Conservation (phyloP, 2,113 vertebrate genomes). For the Salminus brasiliensis region DNA sequence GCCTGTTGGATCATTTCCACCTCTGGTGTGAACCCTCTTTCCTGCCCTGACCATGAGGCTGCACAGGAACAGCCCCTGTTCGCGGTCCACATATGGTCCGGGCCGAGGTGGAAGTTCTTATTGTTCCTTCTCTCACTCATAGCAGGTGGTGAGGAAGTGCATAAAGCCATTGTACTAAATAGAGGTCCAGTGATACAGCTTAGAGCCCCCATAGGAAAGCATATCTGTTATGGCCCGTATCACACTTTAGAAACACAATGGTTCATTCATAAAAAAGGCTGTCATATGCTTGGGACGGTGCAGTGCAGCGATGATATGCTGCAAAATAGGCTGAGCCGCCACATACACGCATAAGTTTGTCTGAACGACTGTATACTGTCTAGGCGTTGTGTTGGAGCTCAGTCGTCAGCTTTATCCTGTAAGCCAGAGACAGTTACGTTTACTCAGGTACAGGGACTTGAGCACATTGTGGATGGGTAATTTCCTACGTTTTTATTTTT, state of each 20-base stretch:
- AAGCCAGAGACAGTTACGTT: background rate
- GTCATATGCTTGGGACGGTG: slow-evolving; percentile 10
- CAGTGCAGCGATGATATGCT: background rate
- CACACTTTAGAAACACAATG: slow-evolving; percentile 19
- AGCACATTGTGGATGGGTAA: too few species aligned
- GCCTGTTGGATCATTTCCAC: slow-evolving; percentile 49
- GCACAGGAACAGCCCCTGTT: slow-evolving; percentile 9
- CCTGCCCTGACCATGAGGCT: background rate
- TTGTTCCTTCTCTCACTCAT: slow-evolving; percentile 69
- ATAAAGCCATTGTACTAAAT: slow-evolving; percentile 24
- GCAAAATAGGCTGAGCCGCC: too few species aligned
- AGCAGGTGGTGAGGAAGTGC: slow-evolving; percentile 79
- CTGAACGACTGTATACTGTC: background rate
- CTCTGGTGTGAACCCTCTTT: background rate
- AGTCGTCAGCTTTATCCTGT: background rate
- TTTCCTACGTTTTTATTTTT: too few species aligned
- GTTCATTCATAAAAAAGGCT: slow-evolving; percentile 32
- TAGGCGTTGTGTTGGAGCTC: background rate
- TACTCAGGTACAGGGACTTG: background rate
- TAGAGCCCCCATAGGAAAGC: background rate
- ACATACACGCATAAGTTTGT: background rate
- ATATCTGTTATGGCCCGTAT: background rate
- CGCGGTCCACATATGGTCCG: slow-evolving; percentile 32
- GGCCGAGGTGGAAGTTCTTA: slow-evolving; percentile 65
- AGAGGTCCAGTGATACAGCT: slow-evolving; percentile 9